These are phyloP conservation scores for Napeogenes inachia DNA, from an alignment of 2,888 invertebrate genomes.

Conservation along the genomic window DNA sequence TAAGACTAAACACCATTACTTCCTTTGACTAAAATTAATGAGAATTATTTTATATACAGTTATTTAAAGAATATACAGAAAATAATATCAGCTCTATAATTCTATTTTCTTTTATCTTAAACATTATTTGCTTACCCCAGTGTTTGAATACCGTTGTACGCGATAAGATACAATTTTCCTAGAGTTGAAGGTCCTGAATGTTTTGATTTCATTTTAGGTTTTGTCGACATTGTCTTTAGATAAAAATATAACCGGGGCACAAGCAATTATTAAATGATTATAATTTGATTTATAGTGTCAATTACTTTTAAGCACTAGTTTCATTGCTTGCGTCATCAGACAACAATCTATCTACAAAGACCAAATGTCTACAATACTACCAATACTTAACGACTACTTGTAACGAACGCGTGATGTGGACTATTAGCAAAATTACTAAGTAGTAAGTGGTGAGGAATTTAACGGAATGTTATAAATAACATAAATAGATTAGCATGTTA, in stretches of 20 bases:
- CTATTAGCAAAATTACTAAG: neutral
- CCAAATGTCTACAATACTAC: constrained; percentile 1
- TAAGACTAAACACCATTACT: no score
- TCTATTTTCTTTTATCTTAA: neutral
- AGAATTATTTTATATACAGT: no score
- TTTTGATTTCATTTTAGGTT: constrained; percentile 45
- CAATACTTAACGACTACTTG: neutral
- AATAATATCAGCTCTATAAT: no score
- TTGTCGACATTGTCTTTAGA: constrained; percentile 34
- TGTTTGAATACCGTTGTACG: constrained; percentile 85
- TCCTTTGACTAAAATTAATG: no score
- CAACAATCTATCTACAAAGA: neutral
- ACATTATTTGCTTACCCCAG: constrained; percentile 78
- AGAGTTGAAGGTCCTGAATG: constrained; percentile 70
- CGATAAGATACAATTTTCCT: constrained; percentile 81
- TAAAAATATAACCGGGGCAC: neutral
- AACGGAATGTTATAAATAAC: neutral
- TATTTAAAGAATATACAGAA: no score
- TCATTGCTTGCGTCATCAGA: constrained; percentile 2
- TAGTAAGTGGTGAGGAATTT: neutral
- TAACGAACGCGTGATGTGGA: neutral
- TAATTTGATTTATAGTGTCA: neutral
- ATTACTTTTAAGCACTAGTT: constrained; percentile 1
- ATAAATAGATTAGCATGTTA: neutral
- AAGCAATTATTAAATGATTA: neutral